phyloP scores from a whole-genome alignment of 2,113 vertebrate genomes.

The Chaenocephalus aceratus region DNA sequence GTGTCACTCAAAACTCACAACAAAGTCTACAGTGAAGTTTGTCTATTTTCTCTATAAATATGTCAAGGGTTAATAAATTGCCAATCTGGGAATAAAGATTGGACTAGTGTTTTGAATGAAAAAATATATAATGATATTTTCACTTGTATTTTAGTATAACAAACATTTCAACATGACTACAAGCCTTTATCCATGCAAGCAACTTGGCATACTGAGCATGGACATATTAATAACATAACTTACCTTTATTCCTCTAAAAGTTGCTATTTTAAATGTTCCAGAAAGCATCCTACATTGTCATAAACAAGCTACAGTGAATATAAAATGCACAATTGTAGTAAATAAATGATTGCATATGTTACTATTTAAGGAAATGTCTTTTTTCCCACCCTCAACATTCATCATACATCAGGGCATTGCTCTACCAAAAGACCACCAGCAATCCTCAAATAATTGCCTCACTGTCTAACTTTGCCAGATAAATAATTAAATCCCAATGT shows the following conservation, averaged over 20 bases:
- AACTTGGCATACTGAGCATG: background rate
- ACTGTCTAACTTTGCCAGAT: slow-evolving; percentile 13
- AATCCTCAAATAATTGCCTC: slow-evolving; percentile 22
- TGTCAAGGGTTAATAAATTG: background rate
- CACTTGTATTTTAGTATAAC: background rate
- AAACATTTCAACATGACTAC: background rate
- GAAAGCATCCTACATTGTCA: background rate
- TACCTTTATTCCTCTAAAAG: background rate
- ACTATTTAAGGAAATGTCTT: background rate
- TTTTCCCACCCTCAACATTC: background rate
- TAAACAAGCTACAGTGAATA: background rate
- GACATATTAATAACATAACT: background rate
- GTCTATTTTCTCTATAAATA: background rate
- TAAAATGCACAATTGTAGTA: background rate
- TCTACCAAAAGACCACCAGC: slow-evolving; percentile 9
- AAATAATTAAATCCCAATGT: slow-evolving; percentile 20
- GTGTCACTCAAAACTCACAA: background rate
- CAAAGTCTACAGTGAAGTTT: background rate
- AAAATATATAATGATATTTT: too few relatives aligned
- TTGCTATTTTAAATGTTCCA: background rate
- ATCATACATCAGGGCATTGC: background rate
- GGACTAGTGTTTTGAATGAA: too few relatives aligned
- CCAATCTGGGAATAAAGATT: background rate
- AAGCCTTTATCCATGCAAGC: background rate
- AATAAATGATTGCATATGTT: background rate